phyloP scores from a whole-genome alignment of 2,888 invertebrate genomes.

The Drosophila eohydei region DNA sequence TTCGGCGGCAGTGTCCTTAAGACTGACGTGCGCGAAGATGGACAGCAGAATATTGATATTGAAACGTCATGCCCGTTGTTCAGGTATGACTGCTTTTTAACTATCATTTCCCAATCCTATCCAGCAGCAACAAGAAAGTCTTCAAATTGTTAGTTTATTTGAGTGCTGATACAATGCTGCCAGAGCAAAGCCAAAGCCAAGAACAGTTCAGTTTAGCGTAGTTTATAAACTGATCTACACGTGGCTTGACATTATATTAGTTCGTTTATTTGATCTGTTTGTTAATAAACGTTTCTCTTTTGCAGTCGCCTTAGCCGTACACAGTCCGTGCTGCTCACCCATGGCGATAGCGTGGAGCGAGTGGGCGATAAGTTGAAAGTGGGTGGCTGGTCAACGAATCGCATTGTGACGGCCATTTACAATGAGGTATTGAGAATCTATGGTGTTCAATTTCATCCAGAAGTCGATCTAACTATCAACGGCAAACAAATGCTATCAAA shows the following conservation, averaged over 20 bases:
- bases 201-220: constrained; percentile 82
- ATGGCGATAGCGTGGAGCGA: constrained; percentile 97
- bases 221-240: constrained; percentile 83
- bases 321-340: constrained; percentile 96
- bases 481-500: constrained; percentile 96
- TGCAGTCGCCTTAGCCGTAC: constrained; percentile 92
- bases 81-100: constrained; percentile 88
- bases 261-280: not conserved
- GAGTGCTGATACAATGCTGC: constrained; percentile 84
- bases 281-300: constrained; percentile 11
- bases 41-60: constrained; percentile 95
- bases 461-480: constrained; percentile 97
- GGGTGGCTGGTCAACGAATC: constrained; percentile 92
- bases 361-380: constrained; percentile 95
- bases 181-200: constrained; percentile 76
- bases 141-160: constrained; percentile 60
- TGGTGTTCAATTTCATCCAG: constrained; percentile 99
- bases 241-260: constrained; percentile 72
- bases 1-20: constrained; percentile 96
- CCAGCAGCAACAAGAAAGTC: constrained; percentile 79
- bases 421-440: constrained; percentile 95
- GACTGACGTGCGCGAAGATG: constrained; percentile 96
- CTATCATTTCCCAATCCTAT: not conserved
- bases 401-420: constrained; percentile 94
- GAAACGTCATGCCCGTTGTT: constrained; percentile 96